phyloP scores from a whole-genome alignment of 2,113 vertebrate species.

The Platysteira castanea region DNA sequence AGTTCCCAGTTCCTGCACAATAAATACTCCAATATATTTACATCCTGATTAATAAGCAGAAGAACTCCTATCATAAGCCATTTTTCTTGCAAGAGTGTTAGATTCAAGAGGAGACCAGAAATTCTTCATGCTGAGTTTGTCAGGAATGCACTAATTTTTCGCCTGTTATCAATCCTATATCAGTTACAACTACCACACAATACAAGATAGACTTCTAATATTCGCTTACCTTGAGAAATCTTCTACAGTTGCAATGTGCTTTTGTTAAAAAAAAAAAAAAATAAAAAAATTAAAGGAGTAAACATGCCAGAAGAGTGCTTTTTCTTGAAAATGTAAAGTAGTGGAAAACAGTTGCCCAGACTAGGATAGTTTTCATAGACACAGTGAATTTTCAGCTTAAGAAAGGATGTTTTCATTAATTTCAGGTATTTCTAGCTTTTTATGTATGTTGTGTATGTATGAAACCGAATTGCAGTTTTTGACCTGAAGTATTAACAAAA shows the following conservation, averaged over 20 bases:
- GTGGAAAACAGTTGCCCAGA: neutral
- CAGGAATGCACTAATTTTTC: neutral
- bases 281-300: neutral
- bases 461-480: neutral
- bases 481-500: neutral
- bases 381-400: neutral
- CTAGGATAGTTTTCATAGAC: neutral
- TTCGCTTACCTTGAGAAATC: neutral
- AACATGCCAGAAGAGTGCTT: neutral
- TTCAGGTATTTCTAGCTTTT: neutral
- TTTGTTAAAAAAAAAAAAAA: neutral
- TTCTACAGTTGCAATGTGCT: neutral
- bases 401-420: neutral
- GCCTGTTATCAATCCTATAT: neutral
- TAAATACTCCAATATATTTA: neutral
- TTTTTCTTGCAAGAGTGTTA: neutral
- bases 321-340: neutral
- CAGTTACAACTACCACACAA: neutral
- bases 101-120: neutral
- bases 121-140: neutral
- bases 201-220: neutral
- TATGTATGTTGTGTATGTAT: neutral
- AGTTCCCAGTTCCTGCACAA: neutral
- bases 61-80: neutral
- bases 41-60: neutral